phyloP scores from a whole-genome alignment of 92 coral and sea anemone genomes.

The Anthopleura xanthogrammica region DNA sequence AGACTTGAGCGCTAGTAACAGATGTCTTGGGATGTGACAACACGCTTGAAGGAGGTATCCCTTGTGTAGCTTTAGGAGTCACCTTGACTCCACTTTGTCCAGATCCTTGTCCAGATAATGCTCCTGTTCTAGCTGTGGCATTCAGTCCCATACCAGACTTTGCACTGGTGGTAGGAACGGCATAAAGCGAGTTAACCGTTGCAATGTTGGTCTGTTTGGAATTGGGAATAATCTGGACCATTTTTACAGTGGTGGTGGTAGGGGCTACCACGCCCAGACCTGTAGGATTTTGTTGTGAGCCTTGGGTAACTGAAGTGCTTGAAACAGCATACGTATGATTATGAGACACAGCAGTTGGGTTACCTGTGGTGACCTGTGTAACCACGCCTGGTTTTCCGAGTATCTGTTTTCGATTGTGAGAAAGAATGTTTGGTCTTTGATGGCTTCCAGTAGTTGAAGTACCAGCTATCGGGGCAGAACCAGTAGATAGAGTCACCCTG shows the following conservation, averaged over 20 bases:
- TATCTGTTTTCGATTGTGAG: conserved; percentile 16
- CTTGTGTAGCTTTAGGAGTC: not conserved
- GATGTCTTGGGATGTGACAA: not conserved
- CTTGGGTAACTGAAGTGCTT: conserved; percentile 9
- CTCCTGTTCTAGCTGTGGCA: not conserved
- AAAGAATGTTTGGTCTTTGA: conserved; percentile 28
- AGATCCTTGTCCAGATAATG: not conserved
- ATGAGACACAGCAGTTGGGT: conserved; percentile 2
- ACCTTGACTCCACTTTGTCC: not conserved
- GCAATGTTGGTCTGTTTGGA: not conserved
- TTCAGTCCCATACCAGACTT: not conserved
- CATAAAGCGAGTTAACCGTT: not conserved
- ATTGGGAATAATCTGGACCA: not conserved
- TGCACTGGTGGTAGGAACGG: not conserved
- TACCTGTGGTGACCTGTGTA: not conserved
- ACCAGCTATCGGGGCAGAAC: not conserved
- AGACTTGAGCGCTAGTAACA: not conserved
- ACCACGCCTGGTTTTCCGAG: not conserved
- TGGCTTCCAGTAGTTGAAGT: not conserved
- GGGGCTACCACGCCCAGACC: not conserved
- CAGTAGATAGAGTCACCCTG: not conserved
- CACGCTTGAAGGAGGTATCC: not conserved
- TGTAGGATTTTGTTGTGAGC: not conserved
- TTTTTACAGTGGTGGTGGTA: not conserved
- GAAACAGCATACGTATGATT: conserved; percentile 9